Evolutionary conservation across 2,113 vertebrate genomes (phyloP).

Genomic region (Promerops cafer): DNA sequence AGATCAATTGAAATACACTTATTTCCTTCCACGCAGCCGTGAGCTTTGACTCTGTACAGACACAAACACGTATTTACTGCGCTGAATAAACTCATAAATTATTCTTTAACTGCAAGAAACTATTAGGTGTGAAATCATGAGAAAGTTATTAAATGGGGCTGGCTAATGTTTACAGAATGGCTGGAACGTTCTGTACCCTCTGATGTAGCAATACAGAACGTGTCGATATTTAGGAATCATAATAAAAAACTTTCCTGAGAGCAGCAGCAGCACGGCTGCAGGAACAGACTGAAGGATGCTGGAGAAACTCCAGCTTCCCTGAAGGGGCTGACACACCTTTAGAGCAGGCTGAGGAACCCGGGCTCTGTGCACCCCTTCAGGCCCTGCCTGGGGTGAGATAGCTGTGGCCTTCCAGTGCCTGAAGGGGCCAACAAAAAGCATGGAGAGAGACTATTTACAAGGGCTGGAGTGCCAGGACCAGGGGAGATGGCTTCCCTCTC

Average conservation of each 20-base stretch:
- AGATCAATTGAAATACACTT: not conserved
- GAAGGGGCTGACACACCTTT: not conserved
- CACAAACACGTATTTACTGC: not conserved
- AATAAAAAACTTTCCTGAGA: rapidly evolving
- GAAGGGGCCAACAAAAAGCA: rapidly evolving
- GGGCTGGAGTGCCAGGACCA: not conserved
- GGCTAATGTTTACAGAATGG: not conserved
- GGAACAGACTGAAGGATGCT: rapidly evolving
- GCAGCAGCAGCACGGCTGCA: not conserved
- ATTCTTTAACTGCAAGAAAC: not conserved
- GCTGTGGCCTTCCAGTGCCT: not conserved
- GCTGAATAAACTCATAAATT: not conserved
- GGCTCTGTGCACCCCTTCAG: not conserved
- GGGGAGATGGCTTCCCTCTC: not conserved
- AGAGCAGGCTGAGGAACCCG: rapidly evolving
- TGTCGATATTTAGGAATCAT: not conserved
- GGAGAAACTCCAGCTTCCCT: not conserved
- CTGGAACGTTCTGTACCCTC: not conserved
- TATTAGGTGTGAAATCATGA: not conserved
- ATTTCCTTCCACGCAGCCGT: not conserved
- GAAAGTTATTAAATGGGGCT: not conserved
- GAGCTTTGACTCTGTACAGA: not conserved
- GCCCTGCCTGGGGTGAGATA: not conserved
- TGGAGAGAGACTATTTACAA: not conserved
- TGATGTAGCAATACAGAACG: rapidly evolving